Percentiles rank a stretch among this genome's conserved stretches.
Conservation (phyloP, 2,113 vertebrate genomes). For the Panthera leo region DNA sequence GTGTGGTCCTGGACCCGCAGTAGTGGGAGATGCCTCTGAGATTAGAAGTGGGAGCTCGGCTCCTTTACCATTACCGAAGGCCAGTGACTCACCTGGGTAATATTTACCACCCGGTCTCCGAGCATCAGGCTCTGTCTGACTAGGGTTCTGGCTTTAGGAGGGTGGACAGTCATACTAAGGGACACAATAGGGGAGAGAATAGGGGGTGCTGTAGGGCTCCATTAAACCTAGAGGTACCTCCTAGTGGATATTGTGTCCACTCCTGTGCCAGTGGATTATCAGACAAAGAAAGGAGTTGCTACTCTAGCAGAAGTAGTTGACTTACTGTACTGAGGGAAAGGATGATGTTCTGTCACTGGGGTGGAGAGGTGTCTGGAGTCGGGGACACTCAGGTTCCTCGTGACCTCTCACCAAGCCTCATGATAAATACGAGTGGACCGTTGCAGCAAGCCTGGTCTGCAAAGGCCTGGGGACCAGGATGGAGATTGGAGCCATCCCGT, state of each 20-base stretch:
- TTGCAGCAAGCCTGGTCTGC: not conserved
- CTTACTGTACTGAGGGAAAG: not conserved
- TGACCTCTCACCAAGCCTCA: not conserved
- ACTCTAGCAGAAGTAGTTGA: not conserved
- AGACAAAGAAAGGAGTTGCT: not conserved
- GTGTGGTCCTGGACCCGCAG: not conserved
- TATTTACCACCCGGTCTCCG: not conserved
- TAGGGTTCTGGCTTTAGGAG: not conserved
- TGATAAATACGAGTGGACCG: not conserved
- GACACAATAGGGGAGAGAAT: accelerated
- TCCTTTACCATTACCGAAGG: not conserved
- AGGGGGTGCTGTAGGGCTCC: accelerated
- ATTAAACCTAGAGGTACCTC: not conserved
- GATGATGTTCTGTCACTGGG: not conserved
- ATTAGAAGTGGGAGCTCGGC: not conserved
- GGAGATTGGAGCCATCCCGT: not conserved
- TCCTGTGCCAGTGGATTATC: not conserved
- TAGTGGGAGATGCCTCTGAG: not conserved
- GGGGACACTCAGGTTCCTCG: not conserved
- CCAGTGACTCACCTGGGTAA: not conserved
- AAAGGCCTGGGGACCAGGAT: not conserved
- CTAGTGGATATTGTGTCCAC: not conserved
- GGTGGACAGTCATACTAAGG: accelerated
- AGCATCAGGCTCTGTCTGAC: not conserved
- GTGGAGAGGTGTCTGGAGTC: not conserved